Percentiles rank a stretch among this genome's conserved stretches.
phyloP scores from a whole-genome alignment of 2,113 vertebrate species.

The Chloroceryle aenea region DNA sequence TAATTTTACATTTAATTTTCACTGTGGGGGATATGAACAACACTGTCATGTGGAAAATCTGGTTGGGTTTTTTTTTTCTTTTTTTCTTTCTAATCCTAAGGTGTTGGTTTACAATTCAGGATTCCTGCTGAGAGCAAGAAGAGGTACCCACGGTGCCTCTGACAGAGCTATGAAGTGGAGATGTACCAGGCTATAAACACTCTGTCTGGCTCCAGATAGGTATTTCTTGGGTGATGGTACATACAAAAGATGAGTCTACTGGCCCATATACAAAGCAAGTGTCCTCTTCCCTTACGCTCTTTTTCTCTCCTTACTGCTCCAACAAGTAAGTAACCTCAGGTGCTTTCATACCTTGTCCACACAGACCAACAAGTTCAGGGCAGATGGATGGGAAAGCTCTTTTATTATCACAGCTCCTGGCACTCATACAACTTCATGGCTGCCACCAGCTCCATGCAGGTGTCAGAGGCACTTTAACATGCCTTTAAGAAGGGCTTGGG shows the following conservation, averaged over 20 bases:
- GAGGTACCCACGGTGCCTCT: accelerated
- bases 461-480: neutral
- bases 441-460: neutral
- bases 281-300: neutral
- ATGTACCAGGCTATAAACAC: neutral
- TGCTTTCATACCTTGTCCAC: neutral
- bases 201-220: neutral
- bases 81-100: neutral
- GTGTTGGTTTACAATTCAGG: neutral
- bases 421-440: accelerated
- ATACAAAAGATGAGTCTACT: neutral
- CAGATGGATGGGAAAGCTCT: neutral
- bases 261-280: neutral
- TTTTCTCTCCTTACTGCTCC: neutral
- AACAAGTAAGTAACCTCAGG: neutral
- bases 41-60: neutral
- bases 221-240: neutral
- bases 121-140: neutral
- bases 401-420: neutral
- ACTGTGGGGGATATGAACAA: neutral
- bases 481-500: neutral
- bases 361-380: neutral
- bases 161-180: neutral
- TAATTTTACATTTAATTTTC: constrained; percentile 1
- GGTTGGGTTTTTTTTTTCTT: neutral